These are phyloP conservation scores for Alfaro cultratus DNA, from an alignment of 2,797 vertebrate species.

Conservation along the genomic window DNA sequence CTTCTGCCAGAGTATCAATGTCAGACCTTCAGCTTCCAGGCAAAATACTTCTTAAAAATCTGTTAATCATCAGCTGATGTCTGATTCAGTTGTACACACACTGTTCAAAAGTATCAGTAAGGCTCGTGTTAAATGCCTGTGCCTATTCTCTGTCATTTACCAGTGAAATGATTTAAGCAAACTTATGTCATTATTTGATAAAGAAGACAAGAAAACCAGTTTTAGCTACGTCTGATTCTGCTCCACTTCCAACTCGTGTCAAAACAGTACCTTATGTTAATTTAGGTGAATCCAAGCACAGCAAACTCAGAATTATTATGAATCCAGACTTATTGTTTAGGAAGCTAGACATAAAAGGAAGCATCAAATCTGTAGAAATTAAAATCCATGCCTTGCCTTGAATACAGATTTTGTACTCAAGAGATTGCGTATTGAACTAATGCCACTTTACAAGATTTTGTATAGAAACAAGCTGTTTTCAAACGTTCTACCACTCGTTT, in stretches of 20 bases:
- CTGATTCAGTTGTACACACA: conserved; percentile 14
- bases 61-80: conserved; percentile 55
- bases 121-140: conserved; percentile 7
- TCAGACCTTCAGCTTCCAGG: conserved; percentile 43
- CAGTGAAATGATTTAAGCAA: conserved; percentile 27
- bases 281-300: conserved; percentile 18
- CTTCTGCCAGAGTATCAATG: conserved; percentile 45
- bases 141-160: conserved; percentile 16
- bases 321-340: conserved; percentile 4
- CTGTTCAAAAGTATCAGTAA: not conserved
- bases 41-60: conserved; percentile 45
- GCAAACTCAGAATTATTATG: not conserved
- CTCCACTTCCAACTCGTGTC: conserved; percentile 11
- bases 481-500: conserved; percentile 9
- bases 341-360: not conserved
- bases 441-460: not conserved
- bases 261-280: conserved; percentile 19
- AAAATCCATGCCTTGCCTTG: not conserved
- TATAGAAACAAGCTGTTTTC: not conserved
- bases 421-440: not conserved
- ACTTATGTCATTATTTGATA: conserved; percentile 24
- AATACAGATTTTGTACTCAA: conserved; percentile 5
- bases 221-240: conserved; percentile 6
- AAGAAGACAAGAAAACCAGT: conserved; percentile 29
- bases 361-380: conserved; percentile 11